Base-by-base conservation (phyloP, 2,888 invertebrate species). In the Mechanitis messenoides region DNA sequence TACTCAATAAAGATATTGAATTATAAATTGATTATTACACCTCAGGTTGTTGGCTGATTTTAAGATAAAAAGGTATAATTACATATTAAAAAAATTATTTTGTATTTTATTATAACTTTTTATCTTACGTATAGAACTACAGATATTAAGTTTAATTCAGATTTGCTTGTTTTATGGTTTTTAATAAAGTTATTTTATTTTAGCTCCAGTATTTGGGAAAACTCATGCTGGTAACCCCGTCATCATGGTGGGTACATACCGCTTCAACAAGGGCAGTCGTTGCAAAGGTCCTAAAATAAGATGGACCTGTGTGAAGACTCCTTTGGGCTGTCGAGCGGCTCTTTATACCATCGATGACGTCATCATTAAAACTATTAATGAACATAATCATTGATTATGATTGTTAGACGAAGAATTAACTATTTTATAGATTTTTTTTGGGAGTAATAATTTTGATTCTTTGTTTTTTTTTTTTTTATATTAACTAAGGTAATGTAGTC, bases 191-290 rank as follows among this genome's bases (percentile, higher is more conserved):
- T 31, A 57, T 54, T 20, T 53, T 53, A 28, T 58, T 54, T 55
- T 55, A 58, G 60, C 33, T 35, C 63, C 70, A 5, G 53, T 71
- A 46, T 74, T 72, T 28, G 68, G 72, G 2, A 68, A 53, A 9
- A 81, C 83, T 2, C 72, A 77, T 2, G 77, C 55, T 50, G 83
- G 83, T 2, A 78, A 75, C 11, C 79, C 76, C 0, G 75, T 77
- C 31, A 73, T 80, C 31, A 38, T 71, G 42, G 61, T 78, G 0
- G 77, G 73, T 0, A 33, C 46, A 0, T 76, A 82, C 64, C 69
- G 79, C 20, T 81, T 70, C 61, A 78, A 78, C 63, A 74, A 69
- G 63, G 70, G 72, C 9, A 67, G 66, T 11, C 65, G 67, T 4
- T 65, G 69, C 46, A 75, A 65, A 11, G 80, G 79, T 0, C 59